phyloP scores from a whole-genome alignment of 2,113 vertebrate genomes.

The Cricetomys ansorgei region DNA sequence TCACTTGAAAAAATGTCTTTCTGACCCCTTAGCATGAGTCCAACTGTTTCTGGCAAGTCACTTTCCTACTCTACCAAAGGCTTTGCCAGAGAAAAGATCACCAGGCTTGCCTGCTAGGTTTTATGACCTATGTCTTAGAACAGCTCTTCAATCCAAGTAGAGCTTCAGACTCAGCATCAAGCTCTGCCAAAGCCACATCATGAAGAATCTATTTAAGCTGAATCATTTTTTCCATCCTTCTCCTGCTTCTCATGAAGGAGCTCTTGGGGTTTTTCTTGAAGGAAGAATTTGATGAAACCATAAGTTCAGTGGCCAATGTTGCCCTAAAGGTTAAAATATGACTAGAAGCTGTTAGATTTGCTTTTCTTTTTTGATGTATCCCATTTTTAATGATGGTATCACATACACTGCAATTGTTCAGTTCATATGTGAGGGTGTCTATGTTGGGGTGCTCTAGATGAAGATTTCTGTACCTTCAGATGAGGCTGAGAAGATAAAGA shows the following conservation, averaged over 20 bases:
- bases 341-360: not conserved
- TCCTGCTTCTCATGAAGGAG: not conserved
- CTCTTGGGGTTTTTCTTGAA: constrained; percentile 14
- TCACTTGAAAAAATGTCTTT: not conserved
- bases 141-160: constrained; percentile 36
- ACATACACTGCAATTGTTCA: not conserved
- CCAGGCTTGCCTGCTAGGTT: constrained; percentile 60
- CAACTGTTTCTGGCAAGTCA: not conserved
- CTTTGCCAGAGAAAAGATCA: constrained; percentile 54
- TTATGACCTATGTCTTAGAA: constrained; percentile 70
- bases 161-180: constrained; percentile 33
- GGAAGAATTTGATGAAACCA: not conserved
- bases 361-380: constrained; percentile 30
- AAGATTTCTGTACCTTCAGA: not conserved
- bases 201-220: constrained; percentile 42
- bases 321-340: not conserved
- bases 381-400: not conserved
- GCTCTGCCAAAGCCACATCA: constrained; percentile 51
- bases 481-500: not conserved
- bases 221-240: constrained; percentile 53
- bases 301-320: not conserved
- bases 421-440: no score
- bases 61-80: not conserved
- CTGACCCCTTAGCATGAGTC: not conserved
- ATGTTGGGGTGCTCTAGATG: no score